Base-by-base conservation (phyloP, 2,797 vertebrate genomes). In the Taeniopygia guttata region DNA sequence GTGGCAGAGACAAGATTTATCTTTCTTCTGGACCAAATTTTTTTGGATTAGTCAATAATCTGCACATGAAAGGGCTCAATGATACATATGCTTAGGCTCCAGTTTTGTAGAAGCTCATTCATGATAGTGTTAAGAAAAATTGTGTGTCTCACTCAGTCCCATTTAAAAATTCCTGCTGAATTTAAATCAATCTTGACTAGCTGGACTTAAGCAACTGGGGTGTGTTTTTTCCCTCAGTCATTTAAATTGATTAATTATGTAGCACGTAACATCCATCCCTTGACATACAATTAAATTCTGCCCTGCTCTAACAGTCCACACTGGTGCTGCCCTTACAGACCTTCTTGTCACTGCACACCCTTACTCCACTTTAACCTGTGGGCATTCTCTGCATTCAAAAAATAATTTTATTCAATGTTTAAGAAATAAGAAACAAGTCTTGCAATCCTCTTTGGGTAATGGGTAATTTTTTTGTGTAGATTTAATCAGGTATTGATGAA, bases 31-130 rank as follows among this genome's bases (percentile, higher is more conserved):
- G 22, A 81, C 6, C 16, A 78, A 27, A 46, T 76, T 69, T 90
- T 87, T 75, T 85, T 92, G 16, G 46, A 66, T 93, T 84, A 94
- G 55, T 59, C 66, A 87, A 66, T 79, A 89, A 93, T 69, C 40
- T 84, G 59, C 55, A 84, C 40, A 79, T 36, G 62, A 89, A 93
- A 94, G 87, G 46, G 8, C 22, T 81, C n/a, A 55, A 7, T 55
- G 43, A 73, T 69, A 45, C 11, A 16, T 27, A 36, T 32, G 36
- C 29, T 73, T 78, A 66, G 22, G 13, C 55, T 25, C 54, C 1
- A 1, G 62, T 76, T 66, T 36, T 70, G 45, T 55, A 85, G 32
- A 63, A 83, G 36, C 29, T 52, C 20, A 55, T 51, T 81, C 25
- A 29, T 32, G 46, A 25, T 0, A 49, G 26, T 3, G 12, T 43